Conservation (phyloP, 2,113 vertebrate genomes). For the Austrofundulus limnaeus region DNA sequence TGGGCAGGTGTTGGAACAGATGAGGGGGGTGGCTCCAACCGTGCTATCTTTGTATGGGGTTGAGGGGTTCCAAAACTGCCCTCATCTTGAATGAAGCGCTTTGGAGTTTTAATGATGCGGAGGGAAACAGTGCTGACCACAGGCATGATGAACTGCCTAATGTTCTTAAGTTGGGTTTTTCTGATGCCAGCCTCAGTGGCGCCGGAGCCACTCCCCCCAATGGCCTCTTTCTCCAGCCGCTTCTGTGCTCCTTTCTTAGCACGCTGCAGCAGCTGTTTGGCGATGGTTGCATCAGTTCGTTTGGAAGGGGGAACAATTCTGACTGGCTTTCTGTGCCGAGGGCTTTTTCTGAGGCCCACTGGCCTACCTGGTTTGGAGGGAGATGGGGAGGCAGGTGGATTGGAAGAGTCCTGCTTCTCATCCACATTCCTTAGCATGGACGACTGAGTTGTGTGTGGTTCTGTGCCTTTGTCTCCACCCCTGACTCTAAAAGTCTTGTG, state of each 20-base stretch:
- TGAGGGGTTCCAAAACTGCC: conserved; percentile 81
- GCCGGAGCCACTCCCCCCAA: conserved; percentile 46
- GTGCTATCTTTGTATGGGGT: conserved; percentile 90
- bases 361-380: conserved; percentile 77
- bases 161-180: conserved; percentile 95
- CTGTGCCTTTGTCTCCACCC: conserved; percentile 82
- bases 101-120: conserved; percentile 96
- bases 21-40: conserved; percentile 82
- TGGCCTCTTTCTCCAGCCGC: conserved; percentile 89
- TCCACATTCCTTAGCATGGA: conserved; percentile 53
- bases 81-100: conserved; percentile 97
- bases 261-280: conserved; percentile 94
- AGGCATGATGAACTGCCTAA: conserved; percentile 98
- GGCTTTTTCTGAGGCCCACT: conserved; percentile 88
- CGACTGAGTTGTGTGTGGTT: conserved; percentile 61
- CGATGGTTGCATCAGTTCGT: conserved; percentile 93
- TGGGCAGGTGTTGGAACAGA: conserved; percentile 59
- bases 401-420: conserved; percentile 67
- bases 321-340: conserved; percentile 92
- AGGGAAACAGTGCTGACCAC: conserved; percentile 96
- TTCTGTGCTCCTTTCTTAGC: conserved; percentile 92
- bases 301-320: conserved; percentile 94
- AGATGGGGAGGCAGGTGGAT: conserved; percentile 73
- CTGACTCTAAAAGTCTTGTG: conserved; percentile 85
- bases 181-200: conserved; percentile 82